Conservation (phyloP, 2,888 invertebrate genomes). For the Archips xylosteana region DNA sequence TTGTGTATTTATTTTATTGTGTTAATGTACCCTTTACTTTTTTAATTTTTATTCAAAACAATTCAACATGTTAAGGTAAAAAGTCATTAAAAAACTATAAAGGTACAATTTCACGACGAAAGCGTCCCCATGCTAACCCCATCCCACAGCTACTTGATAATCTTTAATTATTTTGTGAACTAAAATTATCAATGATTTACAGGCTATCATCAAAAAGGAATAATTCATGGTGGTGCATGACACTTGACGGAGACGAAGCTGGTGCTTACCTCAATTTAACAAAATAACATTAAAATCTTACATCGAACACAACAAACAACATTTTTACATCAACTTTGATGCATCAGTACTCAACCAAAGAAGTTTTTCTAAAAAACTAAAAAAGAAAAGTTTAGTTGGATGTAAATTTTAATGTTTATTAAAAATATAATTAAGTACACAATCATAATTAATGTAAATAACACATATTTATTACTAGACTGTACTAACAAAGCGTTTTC, state of each 20-base stretch:
- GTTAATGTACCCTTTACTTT: too few species aligned
- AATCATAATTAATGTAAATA: slow-evolving; percentile 71
- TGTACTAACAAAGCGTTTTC: slow-evolving; percentile 73
- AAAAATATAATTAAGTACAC: slow-evolving; percentile 52
- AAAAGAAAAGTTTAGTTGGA: slow-evolving; percentile 13
- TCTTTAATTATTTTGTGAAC: slow-evolving; percentile 49
- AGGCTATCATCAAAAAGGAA: slow-evolving; percentile 79
- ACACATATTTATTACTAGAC: slow-evolving; percentile 69
- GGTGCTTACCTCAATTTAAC: slow-evolving; percentile 56
- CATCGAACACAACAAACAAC: slow-evolving; percentile 20
- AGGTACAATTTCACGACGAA: too few species aligned
- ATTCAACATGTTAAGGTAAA: too few species aligned
- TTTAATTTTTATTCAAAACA: too few species aligned
- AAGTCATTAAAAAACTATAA: too few species aligned
- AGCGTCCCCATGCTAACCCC: too few species aligned
- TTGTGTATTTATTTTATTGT: too few species aligned
- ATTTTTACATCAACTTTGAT: background rate
- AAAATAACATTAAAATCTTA: slow-evolving; percentile 45
- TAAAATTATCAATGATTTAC: slow-evolving; percentile 73
- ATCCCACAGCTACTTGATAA: background rate
- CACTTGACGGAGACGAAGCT: slow-evolving; percentile 61
- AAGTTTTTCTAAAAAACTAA: too few species aligned
- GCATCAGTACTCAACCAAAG: too few species aligned
- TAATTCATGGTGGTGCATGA: slow-evolving; percentile 66
- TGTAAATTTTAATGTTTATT: slow-evolving; percentile 42